Conservation (phyloP, 1,140 invertebrate genomes). For the Leptinotarsa lineolata region DNA sequence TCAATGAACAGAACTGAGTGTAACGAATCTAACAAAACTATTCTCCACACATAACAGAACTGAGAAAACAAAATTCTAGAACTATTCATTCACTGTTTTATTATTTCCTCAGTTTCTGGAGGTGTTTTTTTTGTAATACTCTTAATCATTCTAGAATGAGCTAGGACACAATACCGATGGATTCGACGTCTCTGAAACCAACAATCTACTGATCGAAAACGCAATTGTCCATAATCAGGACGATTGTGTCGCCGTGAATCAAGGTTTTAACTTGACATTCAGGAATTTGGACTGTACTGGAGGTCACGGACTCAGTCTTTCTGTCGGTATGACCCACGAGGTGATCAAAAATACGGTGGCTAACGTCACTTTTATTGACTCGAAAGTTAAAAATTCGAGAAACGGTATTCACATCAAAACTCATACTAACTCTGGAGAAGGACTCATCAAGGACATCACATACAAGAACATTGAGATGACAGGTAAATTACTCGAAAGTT, state of each 20-base stretch:
- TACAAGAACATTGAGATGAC: slow-evolving; percentile 34
- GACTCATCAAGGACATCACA: slow-evolving; percentile 30
- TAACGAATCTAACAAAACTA: too few species aligned
- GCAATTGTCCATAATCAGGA: slow-evolving; percentile 25
- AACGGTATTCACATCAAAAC: slow-evolving; percentile 38
- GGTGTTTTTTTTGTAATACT: background rate
- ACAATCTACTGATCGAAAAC: slow-evolving; percentile 16
- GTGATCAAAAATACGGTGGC: slow-evolving; percentile 24
- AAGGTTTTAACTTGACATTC: slow-evolving; percentile 30
- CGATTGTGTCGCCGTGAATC: slow-evolving; percentile 25
- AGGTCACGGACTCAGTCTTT: slow-evolving; percentile 36
- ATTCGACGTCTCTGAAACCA: slow-evolving; percentile 18
- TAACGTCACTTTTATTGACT: slow-evolving; percentile 29
- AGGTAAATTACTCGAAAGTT: slow-evolving; percentile 18
- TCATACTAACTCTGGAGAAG: slow-evolving; percentile 25
- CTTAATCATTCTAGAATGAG: background rate
- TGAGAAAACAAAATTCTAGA: too few species aligned
- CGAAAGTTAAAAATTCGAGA: slow-evolving; percentile 25
- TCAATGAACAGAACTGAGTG: too few species aligned
- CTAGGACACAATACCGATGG: slow-evolving; percentile 21
- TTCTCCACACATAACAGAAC: too few species aligned
- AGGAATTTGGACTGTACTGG: slow-evolving; percentile 29
- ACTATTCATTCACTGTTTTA: too few species aligned
- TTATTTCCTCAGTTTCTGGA: too few species aligned
- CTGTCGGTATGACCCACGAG: slow-evolving; percentile 4